A percentile compares a stretch with the other conserved stretches of the same genome.
Evolutionary conservation across 2,797 vertebrate genomes (phyloP).

Genomic region (Cuculus canorus): DNA sequence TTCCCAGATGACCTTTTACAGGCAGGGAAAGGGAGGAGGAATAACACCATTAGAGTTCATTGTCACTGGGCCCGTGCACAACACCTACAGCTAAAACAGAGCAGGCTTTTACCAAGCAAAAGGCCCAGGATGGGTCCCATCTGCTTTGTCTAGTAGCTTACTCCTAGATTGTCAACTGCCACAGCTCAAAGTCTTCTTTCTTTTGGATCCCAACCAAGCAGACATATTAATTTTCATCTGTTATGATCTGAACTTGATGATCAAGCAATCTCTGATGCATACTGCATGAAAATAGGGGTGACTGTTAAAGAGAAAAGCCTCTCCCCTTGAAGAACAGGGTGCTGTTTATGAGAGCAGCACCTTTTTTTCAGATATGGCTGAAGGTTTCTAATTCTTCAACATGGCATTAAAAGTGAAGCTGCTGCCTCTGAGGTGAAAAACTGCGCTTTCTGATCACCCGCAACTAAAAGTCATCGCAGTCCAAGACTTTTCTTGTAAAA

Average conservation of each 20-base stretch:
- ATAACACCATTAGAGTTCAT: not conserved
- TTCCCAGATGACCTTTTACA: not conserved
- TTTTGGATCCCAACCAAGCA: not conserved
- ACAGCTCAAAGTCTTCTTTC: not conserved
- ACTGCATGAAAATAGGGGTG: not conserved
- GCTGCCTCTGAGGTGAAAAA: slow-evolving; percentile 7
- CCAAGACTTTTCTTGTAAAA: not conserved
- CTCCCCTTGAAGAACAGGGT: not conserved
- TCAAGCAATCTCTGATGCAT: not conserved
- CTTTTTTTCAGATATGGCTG: not conserved
- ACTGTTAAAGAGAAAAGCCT: not conserved
- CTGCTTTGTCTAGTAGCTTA: not conserved
- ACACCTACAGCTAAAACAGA: not conserved
- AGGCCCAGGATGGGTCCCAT: not conserved
- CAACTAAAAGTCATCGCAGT: not conserved
- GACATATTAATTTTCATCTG: not conserved
- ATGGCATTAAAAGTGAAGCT: not conserved
- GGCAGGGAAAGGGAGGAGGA: not conserved
- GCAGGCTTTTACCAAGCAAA: not conserved
- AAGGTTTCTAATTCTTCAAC: not conserved
- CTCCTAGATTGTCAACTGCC: not conserved
- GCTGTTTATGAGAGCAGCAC: not conserved
- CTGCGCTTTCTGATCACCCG: not conserved
- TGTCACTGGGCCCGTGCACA: not conserved
- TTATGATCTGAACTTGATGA: not conserved